A percentile compares a stretch with the other conserved stretches of the same genome.
phyloP scores from a whole-genome alignment of 2,797 vertebrate genomes.

The Propithecus perrieri region DNA sequence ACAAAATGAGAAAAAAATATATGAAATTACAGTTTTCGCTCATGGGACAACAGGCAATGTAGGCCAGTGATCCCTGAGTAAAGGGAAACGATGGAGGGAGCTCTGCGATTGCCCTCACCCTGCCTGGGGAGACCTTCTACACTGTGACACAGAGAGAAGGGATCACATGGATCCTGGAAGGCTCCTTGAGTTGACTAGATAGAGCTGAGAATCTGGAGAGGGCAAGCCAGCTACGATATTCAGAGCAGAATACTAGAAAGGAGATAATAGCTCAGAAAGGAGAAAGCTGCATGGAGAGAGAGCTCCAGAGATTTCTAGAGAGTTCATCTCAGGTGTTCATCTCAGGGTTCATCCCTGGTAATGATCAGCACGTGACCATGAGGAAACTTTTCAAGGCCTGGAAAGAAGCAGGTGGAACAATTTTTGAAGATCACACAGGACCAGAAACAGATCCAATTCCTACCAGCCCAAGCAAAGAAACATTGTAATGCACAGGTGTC shows the following conservation, averaged over 20 bases:
- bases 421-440: neutral
- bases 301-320: neutral
- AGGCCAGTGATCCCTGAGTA: neutral
- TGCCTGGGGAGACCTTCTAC: neutral
- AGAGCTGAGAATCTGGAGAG: neutral
- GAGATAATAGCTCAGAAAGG: neutral
- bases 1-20: neutral
- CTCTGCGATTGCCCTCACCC: accelerated
- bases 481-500: neutral
- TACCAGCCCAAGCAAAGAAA: neutral
- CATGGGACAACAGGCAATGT: neutral
- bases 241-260: neutral
- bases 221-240: neutral
- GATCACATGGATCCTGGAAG: neutral
- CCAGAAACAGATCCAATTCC: neutral
- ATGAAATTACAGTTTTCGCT: neutral
- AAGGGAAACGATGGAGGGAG: neutral
- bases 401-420: neutral
- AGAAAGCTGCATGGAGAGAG: neutral
- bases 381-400: neutral
- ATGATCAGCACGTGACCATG: neutral
- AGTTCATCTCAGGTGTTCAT: neutral
- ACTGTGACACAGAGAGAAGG: neutral
- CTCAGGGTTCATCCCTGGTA: no score
- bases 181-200: neutral